Percentiles rank a stretch among this genome's conserved stretches.
These are phyloP conservation scores for Meteorus sp. DNA, from an alignment of 1,140 invertebrate genomes.

Conservation along the genomic window DNA sequence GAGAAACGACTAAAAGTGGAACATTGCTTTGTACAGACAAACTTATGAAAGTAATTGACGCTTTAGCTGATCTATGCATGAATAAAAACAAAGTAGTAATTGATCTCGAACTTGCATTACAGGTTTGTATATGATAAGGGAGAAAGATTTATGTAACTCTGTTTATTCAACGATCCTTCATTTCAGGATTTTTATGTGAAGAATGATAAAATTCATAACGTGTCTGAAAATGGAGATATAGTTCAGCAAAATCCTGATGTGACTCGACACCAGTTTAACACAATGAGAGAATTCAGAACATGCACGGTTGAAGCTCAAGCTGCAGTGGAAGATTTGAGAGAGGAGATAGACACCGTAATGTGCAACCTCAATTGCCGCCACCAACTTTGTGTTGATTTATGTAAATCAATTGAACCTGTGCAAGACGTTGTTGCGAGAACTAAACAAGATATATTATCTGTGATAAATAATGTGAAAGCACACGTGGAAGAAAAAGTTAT, in stretches of 20 bases:
- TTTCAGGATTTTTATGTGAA: neutral
- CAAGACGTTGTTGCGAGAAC: conserved; percentile 42
- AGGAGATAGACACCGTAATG: conserved; percentile 46
- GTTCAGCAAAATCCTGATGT: neutral
- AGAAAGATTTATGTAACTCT: conserved; percentile 23
- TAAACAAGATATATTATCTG: conserved; percentile 38
- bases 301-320: conserved; percentile 55
- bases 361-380: conserved; percentile 43
- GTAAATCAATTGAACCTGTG: conserved; percentile 27
- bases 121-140: conserved; percentile 12
- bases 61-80: conserved; percentile 35
- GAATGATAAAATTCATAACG: neutral
- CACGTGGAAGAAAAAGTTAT: conserved; percentile 48
- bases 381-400: conserved; percentile 25
- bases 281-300: conserved; percentile 53
- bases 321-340: conserved; percentile 52
- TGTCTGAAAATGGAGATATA: neutral
- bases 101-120: conserved; percentile 28
- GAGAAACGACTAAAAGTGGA: conserved; percentile 1
- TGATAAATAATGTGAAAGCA: conserved; percentile 40
- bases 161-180: neutral
- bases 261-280: conserved; percentile 41
- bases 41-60: conserved; percentile 34
- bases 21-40: conserved; percentile 19
- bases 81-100: conserved; percentile 35